Percentiles rank a stretch among this genome's conserved stretches.
phyloP scores from a whole-genome alignment of 2,113 vertebrate species.

The Orientallactaga bullata region DNA sequence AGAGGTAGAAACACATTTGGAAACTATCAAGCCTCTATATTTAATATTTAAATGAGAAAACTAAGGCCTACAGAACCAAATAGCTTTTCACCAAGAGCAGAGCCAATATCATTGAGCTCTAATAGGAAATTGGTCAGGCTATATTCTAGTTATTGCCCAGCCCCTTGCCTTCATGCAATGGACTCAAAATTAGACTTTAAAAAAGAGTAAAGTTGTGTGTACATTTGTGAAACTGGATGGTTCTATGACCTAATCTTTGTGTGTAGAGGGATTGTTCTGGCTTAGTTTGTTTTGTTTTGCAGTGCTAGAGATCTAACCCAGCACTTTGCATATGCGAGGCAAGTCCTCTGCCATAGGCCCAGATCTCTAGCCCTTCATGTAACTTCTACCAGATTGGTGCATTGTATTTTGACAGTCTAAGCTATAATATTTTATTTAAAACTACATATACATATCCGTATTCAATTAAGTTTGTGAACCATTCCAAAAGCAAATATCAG shows the following conservation, averaged over 20 bases:
- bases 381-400: not conserved
- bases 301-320: too few relatives aligned
- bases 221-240: not conserved
- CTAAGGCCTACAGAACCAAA: not conserved
- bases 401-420: not conserved
- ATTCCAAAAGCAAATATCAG: slow-evolving; percentile 33
- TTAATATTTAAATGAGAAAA: slow-evolving; percentile 38
- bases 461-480: slow-evolving; percentile 20
- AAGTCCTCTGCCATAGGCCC: not conserved
- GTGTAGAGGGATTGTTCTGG: too few relatives aligned
- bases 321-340: too few relatives aligned
- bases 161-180: too few relatives aligned
- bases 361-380: not conserved
- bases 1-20: not conserved
- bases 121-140: not conserved
- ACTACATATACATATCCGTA: not conserved
- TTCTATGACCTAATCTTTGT: not conserved
- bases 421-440: slow-evolving; percentile 32
- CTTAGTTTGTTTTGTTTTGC: too few relatives aligned
- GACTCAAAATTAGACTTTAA: too few relatives aligned
- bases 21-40: not conserved
- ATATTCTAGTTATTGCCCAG: too few relatives aligned
- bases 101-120: not conserved
- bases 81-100: not conserved
- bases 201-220: not conserved